phyloP scores from a whole-genome alignment of 2,888 invertebrate species.

The Campoplex nolae region DNA sequence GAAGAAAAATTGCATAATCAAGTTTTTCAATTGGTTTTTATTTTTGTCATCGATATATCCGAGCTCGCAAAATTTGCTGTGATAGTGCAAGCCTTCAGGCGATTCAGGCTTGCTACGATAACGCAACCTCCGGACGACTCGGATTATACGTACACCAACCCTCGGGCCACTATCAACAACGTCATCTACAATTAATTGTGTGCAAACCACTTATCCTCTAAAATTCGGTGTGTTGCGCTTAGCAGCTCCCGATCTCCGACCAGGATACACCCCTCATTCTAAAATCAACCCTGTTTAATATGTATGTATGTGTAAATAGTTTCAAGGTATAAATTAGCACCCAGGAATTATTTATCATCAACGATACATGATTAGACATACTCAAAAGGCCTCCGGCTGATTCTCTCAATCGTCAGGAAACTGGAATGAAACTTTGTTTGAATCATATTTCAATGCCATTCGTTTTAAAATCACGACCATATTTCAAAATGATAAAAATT shows the following conservation, averaged over 20 bases:
- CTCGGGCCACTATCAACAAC: constrained; percentile 74
- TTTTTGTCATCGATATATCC: constrained; percentile 20
- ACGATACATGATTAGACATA: constrained; percentile 2
- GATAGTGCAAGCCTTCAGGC: constrained; percentile 9
- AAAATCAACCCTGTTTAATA: constrained; percentile 38
- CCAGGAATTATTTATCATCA: constrained; percentile 34
- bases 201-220: constrained; percentile 69
- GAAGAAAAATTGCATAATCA: not conserved
- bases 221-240: constrained; percentile 73
- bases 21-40: not conserved
- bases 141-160: constrained; percentile 72
- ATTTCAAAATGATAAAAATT: not conserved
- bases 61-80: not conserved
- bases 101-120: not conserved
- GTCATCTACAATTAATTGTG: constrained; percentile 73
- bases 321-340: constrained; percentile 5
- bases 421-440: not conserved
- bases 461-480: not conserved
- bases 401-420: constrained; percentile 6
- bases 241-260: constrained; percentile 73
- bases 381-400: constrained; percentile 18
- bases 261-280: constrained; percentile 45
- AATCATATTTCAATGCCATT: not conserved
- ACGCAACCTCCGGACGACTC: constrained; percentile 68
- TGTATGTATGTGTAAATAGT: constrained; percentile 12